Evolutionary conservation across 2,113 vertebrate species (phyloP).

Genomic region (Verasper variegatus): DNA sequence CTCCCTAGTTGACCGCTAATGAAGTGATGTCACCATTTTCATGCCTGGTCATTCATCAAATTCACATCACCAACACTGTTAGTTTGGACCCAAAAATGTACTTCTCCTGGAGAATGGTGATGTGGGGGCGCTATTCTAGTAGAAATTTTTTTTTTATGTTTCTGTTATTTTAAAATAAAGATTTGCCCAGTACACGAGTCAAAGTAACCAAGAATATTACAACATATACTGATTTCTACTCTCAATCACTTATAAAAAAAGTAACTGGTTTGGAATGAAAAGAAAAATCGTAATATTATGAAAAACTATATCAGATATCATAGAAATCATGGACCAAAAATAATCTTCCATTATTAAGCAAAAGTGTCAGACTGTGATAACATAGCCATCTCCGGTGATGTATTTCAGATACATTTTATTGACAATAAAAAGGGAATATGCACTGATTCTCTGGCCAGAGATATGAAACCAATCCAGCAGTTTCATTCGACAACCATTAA

Average conservation of each 20-base stretch:
- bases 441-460: slow-evolving; percentile 15
- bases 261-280: not conserved
- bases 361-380: slow-evolving; percentile 16
- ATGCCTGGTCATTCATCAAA: too few relatives aligned
- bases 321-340: not conserved
- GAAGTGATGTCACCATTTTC: not conserved
- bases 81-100: too few relatives aligned
- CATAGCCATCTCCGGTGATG: not conserved
- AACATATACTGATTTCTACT: too few relatives aligned
- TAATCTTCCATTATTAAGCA: not conserved
- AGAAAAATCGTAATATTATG: slow-evolving; percentile 1
- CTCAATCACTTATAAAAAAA: too few relatives aligned
- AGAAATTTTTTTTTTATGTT: too few relatives aligned
- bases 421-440: slow-evolving; percentile 22
- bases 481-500: slow-evolving; percentile 31
- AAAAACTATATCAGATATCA: not conserved
- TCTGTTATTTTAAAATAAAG: too few relatives aligned
- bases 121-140: too few relatives aligned
- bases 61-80: too few relatives aligned
- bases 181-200: too few relatives aligned
- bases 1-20: not conserved
- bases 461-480: slow-evolving; percentile 51
- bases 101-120: too few relatives aligned
- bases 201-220: too few relatives aligned
- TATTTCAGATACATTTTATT: slow-evolving; percentile 20